A percentile compares a stretch with the other conserved stretches of the same genome.
These are phyloP conservation scores for Himalopsyche japonica DNA, from an alignment of 2,888 invertebrate species.

Conservation along the genomic window DNA sequence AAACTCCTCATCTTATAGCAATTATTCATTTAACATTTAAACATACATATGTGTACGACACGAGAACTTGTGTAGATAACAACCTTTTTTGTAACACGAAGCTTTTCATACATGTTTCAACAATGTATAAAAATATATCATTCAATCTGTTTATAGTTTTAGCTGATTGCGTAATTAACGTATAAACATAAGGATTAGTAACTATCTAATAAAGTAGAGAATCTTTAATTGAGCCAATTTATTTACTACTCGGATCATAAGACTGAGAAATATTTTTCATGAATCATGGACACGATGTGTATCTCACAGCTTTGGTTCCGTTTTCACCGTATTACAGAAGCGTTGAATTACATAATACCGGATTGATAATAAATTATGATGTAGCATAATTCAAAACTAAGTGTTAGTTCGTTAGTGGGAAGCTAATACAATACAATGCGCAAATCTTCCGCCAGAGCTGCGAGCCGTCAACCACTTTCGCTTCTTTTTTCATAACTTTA, in stretches of 20 bases:
- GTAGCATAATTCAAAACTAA: not conserved
- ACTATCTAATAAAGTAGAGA: not conserved
- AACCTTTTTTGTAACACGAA: too few species aligned
- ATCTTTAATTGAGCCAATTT: not conserved
- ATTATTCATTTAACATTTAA: too few species aligned
- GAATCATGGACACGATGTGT: not conserved
- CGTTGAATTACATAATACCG: not conserved
- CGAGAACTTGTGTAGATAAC: too few species aligned
- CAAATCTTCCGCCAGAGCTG: not conserved
- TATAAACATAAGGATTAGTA: not conserved
- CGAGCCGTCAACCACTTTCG: conserved; percentile 6
- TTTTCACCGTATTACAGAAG: not conserved
- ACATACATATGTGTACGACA: too few species aligned
- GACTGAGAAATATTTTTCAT: not conserved
- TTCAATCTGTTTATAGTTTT: too few species aligned
- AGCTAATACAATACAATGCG: not conserved
- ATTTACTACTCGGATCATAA: not conserved
- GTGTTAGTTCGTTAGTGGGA: not conserved
- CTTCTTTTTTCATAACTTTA: conserved; percentile 8
- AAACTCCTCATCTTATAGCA: too few species aligned
- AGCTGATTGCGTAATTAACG: too few species aligned
- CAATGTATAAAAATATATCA: too few species aligned
- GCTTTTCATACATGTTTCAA: too few species aligned
- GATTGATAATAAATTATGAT: not conserved
- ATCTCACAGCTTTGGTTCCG: not conserved